Percentiles rank a stretch among this genome's conserved stretches.
These are phyloP conservation scores for Tapera naevia DNA, from an alignment of 2,797 vertebrate genomes.

Conservation along the genomic window DNA sequence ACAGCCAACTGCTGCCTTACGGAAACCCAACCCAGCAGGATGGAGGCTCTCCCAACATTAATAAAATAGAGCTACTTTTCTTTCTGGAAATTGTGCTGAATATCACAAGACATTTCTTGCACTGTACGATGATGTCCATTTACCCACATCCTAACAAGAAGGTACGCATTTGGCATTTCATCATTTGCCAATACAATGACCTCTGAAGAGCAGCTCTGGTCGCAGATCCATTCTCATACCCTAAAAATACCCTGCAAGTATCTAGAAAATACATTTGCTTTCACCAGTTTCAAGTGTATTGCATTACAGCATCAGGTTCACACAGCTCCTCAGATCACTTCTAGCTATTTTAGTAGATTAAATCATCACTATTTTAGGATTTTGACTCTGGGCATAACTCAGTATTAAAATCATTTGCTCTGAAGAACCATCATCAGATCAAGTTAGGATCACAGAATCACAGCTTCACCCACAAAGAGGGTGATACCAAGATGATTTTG, in stretches of 20 bases:
- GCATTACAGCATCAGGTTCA: not conserved
- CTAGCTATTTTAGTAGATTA: not conserved
- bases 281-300: not conserved
- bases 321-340: not conserved
- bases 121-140: not conserved
- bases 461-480: not conserved
- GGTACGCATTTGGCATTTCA: not conserved
- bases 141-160: not conserved
- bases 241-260: constrained; percentile 13
- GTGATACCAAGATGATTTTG: not conserved
- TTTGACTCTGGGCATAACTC: not conserved
- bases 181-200: not conserved
- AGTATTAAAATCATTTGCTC: not conserved
- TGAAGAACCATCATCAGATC: not conserved
- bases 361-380: constrained; percentile 42
- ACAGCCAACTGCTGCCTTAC: too few species aligned
- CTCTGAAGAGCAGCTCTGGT: not conserved
- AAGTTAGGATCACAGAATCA: not conserved
- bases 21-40: fast-evolving
- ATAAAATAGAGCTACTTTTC: not conserved
- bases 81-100: not conserved
- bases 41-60: not conserved
- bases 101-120: not conserved
- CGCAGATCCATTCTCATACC: not conserved
- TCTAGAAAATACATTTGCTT: constrained; percentile 9